Evolutionary conservation across 2,888 invertebrate species (phyloP), one percentile per base, ranked within the genome.

Genomic region (Rhogogaster chlorosoma): DNA sequence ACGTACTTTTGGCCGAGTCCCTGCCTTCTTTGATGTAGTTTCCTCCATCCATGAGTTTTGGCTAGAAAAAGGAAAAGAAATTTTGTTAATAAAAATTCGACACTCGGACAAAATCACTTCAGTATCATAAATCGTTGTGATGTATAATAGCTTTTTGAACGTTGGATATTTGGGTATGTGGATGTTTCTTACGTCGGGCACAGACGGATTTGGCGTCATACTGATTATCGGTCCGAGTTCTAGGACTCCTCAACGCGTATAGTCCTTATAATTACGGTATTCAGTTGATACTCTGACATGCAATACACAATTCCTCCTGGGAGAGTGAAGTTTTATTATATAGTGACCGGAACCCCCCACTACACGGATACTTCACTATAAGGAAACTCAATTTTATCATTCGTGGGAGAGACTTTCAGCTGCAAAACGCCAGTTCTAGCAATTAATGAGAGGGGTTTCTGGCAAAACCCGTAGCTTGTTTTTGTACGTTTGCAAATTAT

Each of bases 1-100:
- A 97, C 0, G 97, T 97, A 85, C 97, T 97, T 92, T 96, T 96
- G 85, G 95, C 94, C 0, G 96, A 96, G 90, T 97, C 97, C 12
- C 95, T 95, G 0, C 96, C 97, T 91, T 97, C 97, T 89, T 96
- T 96, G 86, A 98, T 98, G 93, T 98, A 98, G 91, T 97, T 97
- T 32, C 97, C 97, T 7, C 98, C 98, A 64, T 96, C 96, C 95
- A 97, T 96, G 77, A 97, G 94, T 89, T 96, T 97, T 0, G 97
- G 97, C 98, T 98, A 93, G 6, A 93, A 53, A 32, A 77, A 15
- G 6, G 12, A 26, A 29, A 7, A 77, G 2, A 77, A 71, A 22
- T 61, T 26, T 22, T 22, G 22, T 15, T 22, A 26, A 73, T 22
- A 26, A 73, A 73, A 22, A 10, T 38, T 42, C 22, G 10, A 38